Conservation (phyloP, 2,113 vertebrate genomes). For the Ameiurus melas region DNA sequence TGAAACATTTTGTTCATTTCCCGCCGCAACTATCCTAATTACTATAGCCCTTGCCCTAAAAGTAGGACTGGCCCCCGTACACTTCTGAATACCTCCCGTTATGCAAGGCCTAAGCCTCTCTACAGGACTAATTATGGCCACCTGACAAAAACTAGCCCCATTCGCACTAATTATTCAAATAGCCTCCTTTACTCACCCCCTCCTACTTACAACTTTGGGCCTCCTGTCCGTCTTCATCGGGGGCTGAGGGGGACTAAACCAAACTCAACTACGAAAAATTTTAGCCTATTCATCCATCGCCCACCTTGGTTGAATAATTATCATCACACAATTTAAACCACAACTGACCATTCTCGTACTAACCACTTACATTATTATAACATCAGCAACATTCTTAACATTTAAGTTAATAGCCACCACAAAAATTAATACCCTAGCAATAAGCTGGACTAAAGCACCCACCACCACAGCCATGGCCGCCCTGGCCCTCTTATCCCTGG, state of each 20-base stretch:
- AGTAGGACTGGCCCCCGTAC: conserved; percentile 35
- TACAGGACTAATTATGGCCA: conserved; percentile 9
- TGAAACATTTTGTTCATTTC: conserved; percentile 11
- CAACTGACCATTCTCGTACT: neutral
- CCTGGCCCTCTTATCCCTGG: neutral
- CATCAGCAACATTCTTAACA: conserved; percentile 34
- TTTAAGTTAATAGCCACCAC: neutral
- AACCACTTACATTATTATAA: conserved; percentile 11
- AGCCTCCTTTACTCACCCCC: fast-evolving
- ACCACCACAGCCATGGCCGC: neutral
- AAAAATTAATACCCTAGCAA: conserved; percentile 32
- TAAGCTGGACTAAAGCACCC: conserved; percentile 12
- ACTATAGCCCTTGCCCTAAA: conserved; percentile 47
- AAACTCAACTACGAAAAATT: conserved; percentile 60
- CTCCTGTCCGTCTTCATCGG: fast-evolving
- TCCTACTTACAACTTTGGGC: fast-evolving
- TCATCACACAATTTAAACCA: neutral
- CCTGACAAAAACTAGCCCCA: conserved; percentile 57
- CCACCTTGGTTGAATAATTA: conserved; percentile 50
- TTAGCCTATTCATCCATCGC: conserved; percentile 58
- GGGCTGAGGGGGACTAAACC: conserved; percentile 43
- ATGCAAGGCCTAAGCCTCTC: neutral
- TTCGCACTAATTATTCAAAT: conserved; percentile 31
- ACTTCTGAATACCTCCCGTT: conserved; percentile 55
- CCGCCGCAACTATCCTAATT: fast-evolving